Evolutionary conservation across 2,113 vertebrate genomes (phyloP).

Genomic region (Scolopax mira): DNA sequence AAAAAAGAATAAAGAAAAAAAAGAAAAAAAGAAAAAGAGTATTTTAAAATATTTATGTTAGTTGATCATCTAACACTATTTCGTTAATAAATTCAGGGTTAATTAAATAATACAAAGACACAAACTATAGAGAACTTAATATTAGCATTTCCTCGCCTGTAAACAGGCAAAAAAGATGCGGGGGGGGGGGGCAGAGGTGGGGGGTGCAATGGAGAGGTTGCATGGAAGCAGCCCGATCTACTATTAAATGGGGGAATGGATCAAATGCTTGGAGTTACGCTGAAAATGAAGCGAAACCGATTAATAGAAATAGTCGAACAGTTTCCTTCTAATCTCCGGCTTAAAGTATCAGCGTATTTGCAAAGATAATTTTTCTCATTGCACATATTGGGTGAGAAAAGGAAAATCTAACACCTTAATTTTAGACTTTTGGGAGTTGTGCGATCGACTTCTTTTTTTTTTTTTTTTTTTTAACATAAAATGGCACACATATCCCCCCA

Average conservation of each 20-base stretch:
- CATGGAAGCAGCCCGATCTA: too few species aligned
- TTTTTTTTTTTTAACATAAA: too few species aligned
- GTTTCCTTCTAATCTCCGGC: fast-evolving
- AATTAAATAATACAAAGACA: neutral
- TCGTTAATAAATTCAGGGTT: neutral
- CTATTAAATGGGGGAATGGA: too few species aligned
- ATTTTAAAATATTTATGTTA: fast-evolving
- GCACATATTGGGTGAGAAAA: neutral
- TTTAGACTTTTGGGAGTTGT: neutral
- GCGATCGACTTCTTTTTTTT: too few species aligned
- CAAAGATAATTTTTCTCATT: neutral
- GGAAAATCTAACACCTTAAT: neutral
- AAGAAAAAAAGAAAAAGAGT: too few species aligned
- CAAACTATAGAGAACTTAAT: neutral
- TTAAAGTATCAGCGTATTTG: neutral
- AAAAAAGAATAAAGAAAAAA: neutral
- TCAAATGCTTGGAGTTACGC: too few species aligned
- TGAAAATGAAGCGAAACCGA: too few species aligned
- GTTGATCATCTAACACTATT: neutral
- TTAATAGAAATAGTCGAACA: neutral
- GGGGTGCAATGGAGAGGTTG: too few species aligned
- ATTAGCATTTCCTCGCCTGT: neutral
- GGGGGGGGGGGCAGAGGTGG: too few species aligned
- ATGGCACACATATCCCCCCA: too few species aligned
- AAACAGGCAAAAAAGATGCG: neutral